Evolutionary conservation across 2,113 vertebrate genomes (phyloP).

Genomic region (Tringa solitaria): DNA sequence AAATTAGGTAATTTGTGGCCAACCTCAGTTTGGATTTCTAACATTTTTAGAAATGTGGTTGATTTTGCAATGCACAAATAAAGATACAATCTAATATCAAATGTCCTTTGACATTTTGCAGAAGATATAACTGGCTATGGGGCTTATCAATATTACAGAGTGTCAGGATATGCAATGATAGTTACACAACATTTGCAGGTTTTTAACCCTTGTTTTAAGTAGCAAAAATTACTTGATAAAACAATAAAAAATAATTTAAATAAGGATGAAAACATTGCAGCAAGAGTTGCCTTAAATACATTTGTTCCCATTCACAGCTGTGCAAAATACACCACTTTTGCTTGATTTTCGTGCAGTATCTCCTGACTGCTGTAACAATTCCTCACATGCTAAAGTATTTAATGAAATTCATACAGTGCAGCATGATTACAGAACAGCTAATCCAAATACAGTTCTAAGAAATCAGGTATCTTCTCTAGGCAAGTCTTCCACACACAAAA

Average conservation of each 20-base stretch:
- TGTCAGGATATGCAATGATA: neutral
- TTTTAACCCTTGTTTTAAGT: neutral
- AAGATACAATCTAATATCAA: neutral
- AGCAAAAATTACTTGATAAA: neutral
- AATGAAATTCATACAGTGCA: neutral
- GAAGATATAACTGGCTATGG: neutral
- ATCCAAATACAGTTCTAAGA: neutral
- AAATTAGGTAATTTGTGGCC: constrained; percentile 56
- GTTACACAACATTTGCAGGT: neutral
- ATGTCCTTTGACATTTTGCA: neutral
- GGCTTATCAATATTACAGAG: neutral
- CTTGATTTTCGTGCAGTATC: neutral
- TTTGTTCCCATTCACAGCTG: neutral
- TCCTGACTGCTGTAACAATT: neutral
- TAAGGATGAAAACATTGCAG: neutral
- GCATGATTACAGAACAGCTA: neutral
- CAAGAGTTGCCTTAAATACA: neutral
- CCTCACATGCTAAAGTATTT: neutral
- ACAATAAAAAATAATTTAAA: neutral
- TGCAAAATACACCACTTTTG: neutral
- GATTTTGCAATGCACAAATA: constrained; percentile 15
- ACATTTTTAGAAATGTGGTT: constrained; percentile 11
- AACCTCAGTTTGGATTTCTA: constrained; percentile 42
- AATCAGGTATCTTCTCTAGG: neutral
- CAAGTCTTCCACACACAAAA: neutral